Evolutionary conservation across 2,888 invertebrate genomes (phyloP).

Genomic region (Drosophila hamatofila): DNA sequence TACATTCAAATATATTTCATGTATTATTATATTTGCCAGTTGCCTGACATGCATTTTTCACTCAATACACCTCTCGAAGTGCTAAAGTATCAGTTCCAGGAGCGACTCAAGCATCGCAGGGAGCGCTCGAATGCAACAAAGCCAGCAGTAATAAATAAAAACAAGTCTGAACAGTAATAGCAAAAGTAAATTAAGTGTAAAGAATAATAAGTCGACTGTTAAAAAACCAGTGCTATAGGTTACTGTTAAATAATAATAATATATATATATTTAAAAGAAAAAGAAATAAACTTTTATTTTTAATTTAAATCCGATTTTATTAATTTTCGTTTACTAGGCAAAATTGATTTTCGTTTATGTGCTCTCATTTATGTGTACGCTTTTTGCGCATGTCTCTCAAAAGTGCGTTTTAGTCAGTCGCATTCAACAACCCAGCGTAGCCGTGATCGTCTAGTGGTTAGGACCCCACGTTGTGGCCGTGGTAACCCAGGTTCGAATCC

Average conservation of each 20-base stretch:
- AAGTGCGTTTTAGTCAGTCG: slow-evolving; percentile 45
- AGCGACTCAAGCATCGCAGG: slow-evolving; percentile 45
- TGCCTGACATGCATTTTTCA: slow-evolving; percentile 60
- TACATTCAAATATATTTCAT: background rate
- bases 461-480: slow-evolving; percentile 76
- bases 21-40: slow-evolving; percentile 11
- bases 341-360: background rate
- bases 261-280: background rate
- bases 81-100: slow-evolving; percentile 45
- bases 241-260: background rate
- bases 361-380: too few species aligned
- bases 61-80: slow-evolving; percentile 42
- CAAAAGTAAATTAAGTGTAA: background rate
- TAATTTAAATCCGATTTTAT: background rate
- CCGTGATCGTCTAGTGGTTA: slow-evolving; percentile 77
- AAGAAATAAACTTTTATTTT: background rate
- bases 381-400: slow-evolving; percentile 45
- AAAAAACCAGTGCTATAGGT: too few species aligned
- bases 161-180: slow-evolving; percentile 1
- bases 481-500: slow-evolving; percentile 76
- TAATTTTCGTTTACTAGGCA: background rate
- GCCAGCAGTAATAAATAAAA: background rate
- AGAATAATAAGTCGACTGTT: background rate
- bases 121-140: background rate
- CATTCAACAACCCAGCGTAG: slow-evolving; percentile 51